phyloP scores from a whole-genome alignment of 2,113 vertebrate species.

The Lethenteron reissneri region DNA sequence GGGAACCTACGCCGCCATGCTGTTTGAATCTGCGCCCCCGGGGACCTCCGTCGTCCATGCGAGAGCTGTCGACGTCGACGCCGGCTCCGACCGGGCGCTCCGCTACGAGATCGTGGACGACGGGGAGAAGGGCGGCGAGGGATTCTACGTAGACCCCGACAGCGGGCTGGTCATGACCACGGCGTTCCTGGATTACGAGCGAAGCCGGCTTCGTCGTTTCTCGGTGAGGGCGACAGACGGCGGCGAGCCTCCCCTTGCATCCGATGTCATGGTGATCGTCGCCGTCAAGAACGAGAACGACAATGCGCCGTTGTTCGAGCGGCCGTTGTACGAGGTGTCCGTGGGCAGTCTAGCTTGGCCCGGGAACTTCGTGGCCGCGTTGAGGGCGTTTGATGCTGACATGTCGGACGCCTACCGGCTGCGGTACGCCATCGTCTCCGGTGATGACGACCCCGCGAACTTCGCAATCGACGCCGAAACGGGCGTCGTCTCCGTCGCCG shows the following conservation, averaged over 20 bases:
- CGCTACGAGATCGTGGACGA: constrained; percentile 61
- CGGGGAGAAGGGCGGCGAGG: constrained; percentile 30
- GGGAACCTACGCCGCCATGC: constrained; percentile 31
- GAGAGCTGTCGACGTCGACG: constrained; percentile 49
- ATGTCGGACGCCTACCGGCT: too few species aligned
- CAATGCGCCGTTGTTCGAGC: too few species aligned
- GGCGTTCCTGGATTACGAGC: constrained; percentile 51
- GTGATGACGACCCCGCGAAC: too few species aligned
- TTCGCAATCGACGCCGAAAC: too few species aligned
- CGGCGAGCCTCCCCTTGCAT: constrained; percentile 57
- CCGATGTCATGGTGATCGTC: constrained; percentile 19
- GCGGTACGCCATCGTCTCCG: too few species aligned
- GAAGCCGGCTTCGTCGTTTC: constrained; percentile 34
- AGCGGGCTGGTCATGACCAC: constrained; percentile 46
- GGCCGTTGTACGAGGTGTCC: too few species aligned
- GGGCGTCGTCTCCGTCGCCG: too few species aligned
- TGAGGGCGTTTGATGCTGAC: too few species aligned
- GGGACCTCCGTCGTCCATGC: constrained; percentile 52
- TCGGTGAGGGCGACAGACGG: constrained; percentile 47
- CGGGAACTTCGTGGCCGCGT: too few species aligned
- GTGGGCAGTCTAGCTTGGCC: too few species aligned
- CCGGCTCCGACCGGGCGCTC: constrained; percentile 46
- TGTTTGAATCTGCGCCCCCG: constrained; percentile 64
- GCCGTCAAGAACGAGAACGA: too few species aligned
- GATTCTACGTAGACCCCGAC: constrained; percentile 50